Evolutionary conservation across 2,113 vertebrate species (phyloP).

Genomic region (Thinocorus orbignyianus): DNA sequence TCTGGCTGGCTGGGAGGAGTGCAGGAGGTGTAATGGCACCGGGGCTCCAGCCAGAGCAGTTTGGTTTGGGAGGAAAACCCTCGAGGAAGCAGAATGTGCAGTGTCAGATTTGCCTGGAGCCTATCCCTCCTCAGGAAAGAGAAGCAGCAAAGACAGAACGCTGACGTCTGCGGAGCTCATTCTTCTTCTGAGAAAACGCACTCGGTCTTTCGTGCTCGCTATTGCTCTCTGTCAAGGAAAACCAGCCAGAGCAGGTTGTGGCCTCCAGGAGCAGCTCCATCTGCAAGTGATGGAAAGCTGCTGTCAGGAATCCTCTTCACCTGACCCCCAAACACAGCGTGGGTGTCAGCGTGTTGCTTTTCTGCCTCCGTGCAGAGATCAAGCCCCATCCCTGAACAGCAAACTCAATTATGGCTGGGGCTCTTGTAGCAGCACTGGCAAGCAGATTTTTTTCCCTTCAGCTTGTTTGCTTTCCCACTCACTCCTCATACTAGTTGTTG

Average conservation of each 20-base stretch:
- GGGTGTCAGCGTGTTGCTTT: slow-evolving; percentile 48
- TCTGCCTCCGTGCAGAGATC: slow-evolving; percentile 44
- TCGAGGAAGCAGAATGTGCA: not conserved
- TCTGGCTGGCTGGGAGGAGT: not conserved
- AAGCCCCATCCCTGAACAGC: not conserved
- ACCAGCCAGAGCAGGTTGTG: slow-evolving; percentile 37
- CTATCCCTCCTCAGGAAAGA: slow-evolving; percentile 1
- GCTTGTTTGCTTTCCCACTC: not conserved
- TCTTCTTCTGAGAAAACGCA: slow-evolving; percentile 40
- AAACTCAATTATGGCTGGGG: not conserved
- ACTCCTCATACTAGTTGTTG: not conserved
- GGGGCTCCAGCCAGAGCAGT: not conserved
- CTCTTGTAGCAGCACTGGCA: not conserved
- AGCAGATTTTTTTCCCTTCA: not conserved
- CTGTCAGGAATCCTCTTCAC: slow-evolving; percentile 36
- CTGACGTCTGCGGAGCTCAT: slow-evolving; percentile 8
- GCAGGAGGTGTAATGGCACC: not conserved
- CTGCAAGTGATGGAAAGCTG: slow-evolving; percentile 58
- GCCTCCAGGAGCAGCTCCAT: slow-evolving; percentile 47
- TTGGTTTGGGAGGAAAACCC: not conserved
- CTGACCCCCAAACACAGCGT: slow-evolving; percentile 27
- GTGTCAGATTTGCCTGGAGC: slow-evolving; percentile 26
- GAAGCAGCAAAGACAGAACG: slow-evolving; percentile 48
- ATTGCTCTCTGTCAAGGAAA: slow-evolving; percentile 58
- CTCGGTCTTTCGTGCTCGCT: slow-evolving; percentile 47